These are phyloP conservation scores for Oscheius onirici DNA, from an alignment of 2,888 invertebrate species.

Conservation along the genomic window DNA sequence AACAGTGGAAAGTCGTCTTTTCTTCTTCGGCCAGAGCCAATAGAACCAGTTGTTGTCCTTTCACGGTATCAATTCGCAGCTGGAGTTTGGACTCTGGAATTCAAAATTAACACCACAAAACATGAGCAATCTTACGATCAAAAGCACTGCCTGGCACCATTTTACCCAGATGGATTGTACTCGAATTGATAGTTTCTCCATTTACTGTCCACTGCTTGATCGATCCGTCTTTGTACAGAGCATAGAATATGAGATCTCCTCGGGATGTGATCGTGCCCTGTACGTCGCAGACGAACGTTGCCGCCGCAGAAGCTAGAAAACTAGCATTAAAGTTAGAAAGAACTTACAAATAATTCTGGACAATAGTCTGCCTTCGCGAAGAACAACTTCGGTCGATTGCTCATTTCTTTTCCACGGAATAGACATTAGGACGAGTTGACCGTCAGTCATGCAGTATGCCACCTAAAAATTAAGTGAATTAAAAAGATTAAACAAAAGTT, in stretches of 20 bases:
- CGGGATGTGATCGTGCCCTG: not conserved
- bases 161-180: not conserved
- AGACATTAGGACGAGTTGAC: constrained; percentile 49
- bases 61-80: not conserved
- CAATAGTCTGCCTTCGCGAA: constrained; percentile 10
- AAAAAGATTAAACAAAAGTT: not conserved
- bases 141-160: not conserved
- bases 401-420: constrained; percentile 15
- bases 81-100: not conserved
- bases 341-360: constrained; percentile 15
- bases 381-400: constrained; percentile 7
- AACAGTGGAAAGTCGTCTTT: not conserved
- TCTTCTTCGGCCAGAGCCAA: not conserved
- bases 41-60: constrained; percentile 12
- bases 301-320: constrained; percentile 9
- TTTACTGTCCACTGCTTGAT: constrained; percentile 46
- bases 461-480: constrained; percentile 30
- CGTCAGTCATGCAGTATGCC: constrained; percentile 51
- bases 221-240: constrained; percentile 37
- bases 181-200: not conserved
- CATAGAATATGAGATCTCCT: constrained; percentile 23
- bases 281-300: constrained; percentile 13
- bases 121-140: constrained; percentile 6
- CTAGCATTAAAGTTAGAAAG: not conserved
- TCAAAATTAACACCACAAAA: not conserved